Evolutionary conservation across 2,888 invertebrate genomes (phyloP).

Genomic region (Ariolimax columbianus): DNA sequence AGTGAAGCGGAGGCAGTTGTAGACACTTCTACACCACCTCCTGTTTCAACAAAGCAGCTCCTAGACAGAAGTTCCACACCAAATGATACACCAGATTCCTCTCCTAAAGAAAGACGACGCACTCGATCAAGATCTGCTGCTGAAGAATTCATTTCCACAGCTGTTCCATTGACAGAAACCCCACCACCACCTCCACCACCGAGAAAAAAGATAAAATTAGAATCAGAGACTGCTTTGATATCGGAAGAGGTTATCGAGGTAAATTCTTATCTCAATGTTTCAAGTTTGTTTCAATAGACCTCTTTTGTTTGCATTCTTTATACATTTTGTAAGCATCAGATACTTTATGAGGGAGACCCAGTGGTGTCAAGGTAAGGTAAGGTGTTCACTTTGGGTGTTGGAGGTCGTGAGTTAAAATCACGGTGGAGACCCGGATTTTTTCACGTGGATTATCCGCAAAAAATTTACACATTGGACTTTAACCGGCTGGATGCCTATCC

Average conservation of each 20-base stretch:
- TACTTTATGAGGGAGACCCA: too few relatives aligned
- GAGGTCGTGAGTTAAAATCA: too few relatives aligned
- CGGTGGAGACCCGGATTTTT: too few relatives aligned
- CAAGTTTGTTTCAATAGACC: too few relatives aligned
- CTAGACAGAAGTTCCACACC: neutral
- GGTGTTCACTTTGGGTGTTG: too few relatives aligned
- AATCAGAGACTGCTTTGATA: neutral
- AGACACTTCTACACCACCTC: slow-evolving; percentile 29
- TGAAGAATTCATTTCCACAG: neutral
- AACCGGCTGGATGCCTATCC: too few relatives aligned
- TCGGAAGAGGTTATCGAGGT: neutral
- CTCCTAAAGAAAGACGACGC: slow-evolving; percentile 36
- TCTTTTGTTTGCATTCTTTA: too few relatives aligned
- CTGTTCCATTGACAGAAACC: neutral
- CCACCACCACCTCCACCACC: slow-evolving; percentile 41
- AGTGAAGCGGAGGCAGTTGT: slow-evolving; percentile 68
- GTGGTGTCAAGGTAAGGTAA: too few relatives aligned
- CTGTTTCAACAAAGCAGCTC: slow-evolving; percentile 13
- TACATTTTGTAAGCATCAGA: too few relatives aligned
- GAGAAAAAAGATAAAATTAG: slow-evolving; percentile 33
- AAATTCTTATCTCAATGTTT: too few relatives aligned
- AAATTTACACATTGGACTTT: too few relatives aligned
- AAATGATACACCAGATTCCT: slow-evolving; percentile 9
- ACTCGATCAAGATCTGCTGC: slow-evolving; percentile 33
- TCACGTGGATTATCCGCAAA: too few relatives aligned